Base-by-base conservation (phyloP, 2,113 vertebrate species). In the Acrocephalus arundinaceus region DNA sequence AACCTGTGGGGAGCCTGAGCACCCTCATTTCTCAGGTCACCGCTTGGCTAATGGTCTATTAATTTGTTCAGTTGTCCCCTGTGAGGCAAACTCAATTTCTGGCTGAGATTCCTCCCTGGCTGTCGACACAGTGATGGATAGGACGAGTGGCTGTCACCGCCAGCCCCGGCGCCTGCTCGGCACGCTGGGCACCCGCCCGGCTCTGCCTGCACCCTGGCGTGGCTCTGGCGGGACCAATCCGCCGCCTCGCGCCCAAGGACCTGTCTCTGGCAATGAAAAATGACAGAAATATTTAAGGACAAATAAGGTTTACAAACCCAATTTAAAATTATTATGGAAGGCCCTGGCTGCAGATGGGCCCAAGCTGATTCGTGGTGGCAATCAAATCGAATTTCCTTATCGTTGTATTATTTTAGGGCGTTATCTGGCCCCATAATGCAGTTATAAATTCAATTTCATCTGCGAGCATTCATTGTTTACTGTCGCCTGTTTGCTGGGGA, bases 331-430 rank as follows among this genome's bases (percentile, higher is more conserved):
- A 98, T 98, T 98, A 98, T 93, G 97, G 97, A 93, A 95, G 91
- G 89, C 96, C 87, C 73, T 25, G 95, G 97, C 98, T 98, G 96
- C 98, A 98, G 98, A 98, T 98, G 98, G 97, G 98, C 97, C 97
- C 97, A 97, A 96, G 97, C 97, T 97, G 98, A 98, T 98, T 97
- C 97, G 97, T 70, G 92, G 97, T 93, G 81, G 96, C 98, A 99
- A 99, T 99, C 98, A 99, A 99, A 99, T 99, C 98, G 99, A 99
- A 99, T 99, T 99, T 99, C 98, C 98, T 99, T 99, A 99, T 99
- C 99, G 96, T 98, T 97, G 98, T 98, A 98, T 99, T 99, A 99
- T 99, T 99, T 99, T 98, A 99, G 98, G 98, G 99, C 97, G 98
- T 99, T 99, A 99, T 99, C 99, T 98, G 98, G 98, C 97, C 95